phyloP scores from a whole-genome alignment of 2,113 vertebrate genomes.

The Oryctolagus cuniculus region DNA sequence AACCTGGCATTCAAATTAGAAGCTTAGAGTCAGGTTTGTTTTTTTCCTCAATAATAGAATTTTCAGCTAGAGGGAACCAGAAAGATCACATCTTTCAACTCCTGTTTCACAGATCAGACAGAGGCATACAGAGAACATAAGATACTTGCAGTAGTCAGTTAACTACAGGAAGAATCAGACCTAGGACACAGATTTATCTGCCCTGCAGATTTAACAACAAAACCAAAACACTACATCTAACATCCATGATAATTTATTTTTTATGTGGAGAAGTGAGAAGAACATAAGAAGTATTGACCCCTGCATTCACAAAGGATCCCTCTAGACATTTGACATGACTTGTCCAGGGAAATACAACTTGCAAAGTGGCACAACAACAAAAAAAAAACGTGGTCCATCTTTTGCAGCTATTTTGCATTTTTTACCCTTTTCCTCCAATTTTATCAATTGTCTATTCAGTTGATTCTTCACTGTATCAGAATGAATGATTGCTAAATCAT shows the following conservation, averaged over 20 bases:
- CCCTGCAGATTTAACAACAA: background rate
- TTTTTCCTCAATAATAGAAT: slow-evolving; percentile 50
- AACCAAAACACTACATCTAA: background rate
- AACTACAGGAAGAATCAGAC: background rate
- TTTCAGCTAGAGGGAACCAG: slow-evolving; percentile 3
- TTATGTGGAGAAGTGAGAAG: background rate
- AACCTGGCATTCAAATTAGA: slow-evolving; percentile 72
- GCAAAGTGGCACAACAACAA: background rate
- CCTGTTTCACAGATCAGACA: slow-evolving; percentile 15
- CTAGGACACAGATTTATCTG: background rate
- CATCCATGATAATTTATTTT: slow-evolving; percentile 3
- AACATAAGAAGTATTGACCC: background rate
- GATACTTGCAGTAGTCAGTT: background rate
- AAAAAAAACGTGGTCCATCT: background rate
- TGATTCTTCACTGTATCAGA: background rate
- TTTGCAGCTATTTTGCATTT: slow-evolving; percentile 24
- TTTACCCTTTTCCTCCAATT: background rate
- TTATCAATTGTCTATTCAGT: background rate
- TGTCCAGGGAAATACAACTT: background rate
- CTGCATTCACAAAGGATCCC: background rate
- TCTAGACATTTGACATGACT: background rate
- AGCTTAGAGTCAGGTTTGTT: slow-evolving; percentile 48
- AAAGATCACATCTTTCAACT: background rate
- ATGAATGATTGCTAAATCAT: background rate
- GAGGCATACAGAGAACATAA: background rate